Evolutionary conservation across 2,797 vertebrate genomes (phyloP), one percentile per base, ranked within the genome.

Genomic region (Acestrorhynchus altus): DNA sequence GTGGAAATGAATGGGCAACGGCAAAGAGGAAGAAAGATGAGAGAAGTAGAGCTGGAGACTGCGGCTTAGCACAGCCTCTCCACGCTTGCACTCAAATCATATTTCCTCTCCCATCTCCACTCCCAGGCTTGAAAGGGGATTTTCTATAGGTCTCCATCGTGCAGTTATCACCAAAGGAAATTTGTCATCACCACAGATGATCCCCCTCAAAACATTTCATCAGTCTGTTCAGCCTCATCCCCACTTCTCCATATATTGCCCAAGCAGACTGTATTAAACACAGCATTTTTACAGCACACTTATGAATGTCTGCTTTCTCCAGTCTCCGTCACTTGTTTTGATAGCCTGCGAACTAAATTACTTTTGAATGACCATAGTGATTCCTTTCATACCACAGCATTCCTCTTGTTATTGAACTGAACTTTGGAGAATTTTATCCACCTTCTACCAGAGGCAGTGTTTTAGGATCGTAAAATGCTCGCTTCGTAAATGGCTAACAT

Each of bases 151-250:
- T 90, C 88, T 61, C 87, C 90, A 89, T 88, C 92, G 89, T 89
- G 92, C 89, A 90, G 31, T 94, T 90, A 92, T 90, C 89, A 89
- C 92, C 92, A 89, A 81, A 82, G 91, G 92, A 94, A 92, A 92
- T 86, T 91, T 88, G 84, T 57, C 82, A 90, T 86, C 89, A 69
- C 84, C 68, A 44, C 39, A 81, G 71, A 82, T 83, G 78, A 51
- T 47, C 69, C 54, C n/a, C 70, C 63, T 81, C 64, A 68, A 42
- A 82, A 70, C 76, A 54, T 63, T 66, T 72, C 54, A 74, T 81
- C 84, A 78, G 75, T 74, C 65, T 85, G 67, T 77, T 70, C 73
- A 70, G 51, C 74, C 79, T 76, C 60, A 20, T 64, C 54, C 57
- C 35, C 56, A 66, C 49, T 80, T 69, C 63, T 74, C 61, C 68